phyloP scores from a whole-genome alignment of 2,113 vertebrate genomes.

The Alethe castanea region DNA sequence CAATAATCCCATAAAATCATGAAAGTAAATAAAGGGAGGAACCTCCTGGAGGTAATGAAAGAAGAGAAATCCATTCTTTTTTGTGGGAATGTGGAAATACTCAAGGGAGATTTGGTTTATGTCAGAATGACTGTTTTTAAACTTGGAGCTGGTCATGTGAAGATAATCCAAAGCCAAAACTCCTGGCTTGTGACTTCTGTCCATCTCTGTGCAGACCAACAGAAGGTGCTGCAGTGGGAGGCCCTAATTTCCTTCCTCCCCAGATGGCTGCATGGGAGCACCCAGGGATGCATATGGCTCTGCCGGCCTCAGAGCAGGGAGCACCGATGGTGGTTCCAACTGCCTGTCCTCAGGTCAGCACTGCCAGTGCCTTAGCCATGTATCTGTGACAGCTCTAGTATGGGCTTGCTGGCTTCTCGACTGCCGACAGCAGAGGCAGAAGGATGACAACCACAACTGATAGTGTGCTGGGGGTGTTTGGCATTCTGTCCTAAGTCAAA shows the following conservation, averaged over 20 bases:
- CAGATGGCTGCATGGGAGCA: background rate
- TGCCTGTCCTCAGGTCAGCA: background rate
- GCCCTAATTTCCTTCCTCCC: background rate
- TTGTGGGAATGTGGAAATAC: background rate
- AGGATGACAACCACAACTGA: background rate
- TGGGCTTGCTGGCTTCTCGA: background rate
- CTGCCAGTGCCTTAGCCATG: rapidly evolving
- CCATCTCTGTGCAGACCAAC: background rate
- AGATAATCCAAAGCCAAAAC: background rate
- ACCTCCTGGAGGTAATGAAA: background rate
- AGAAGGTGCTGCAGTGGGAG: background rate
- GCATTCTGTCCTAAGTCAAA: constrained; percentile 20
- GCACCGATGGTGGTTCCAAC: background rate
- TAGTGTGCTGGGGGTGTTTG: background rate
- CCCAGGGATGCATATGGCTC: background rate
- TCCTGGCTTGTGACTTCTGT: background rate
- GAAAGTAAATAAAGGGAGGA: background rate
- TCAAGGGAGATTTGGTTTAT: background rate
- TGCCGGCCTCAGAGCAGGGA: background rate
- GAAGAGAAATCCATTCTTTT: background rate
- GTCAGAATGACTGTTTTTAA: background rate
- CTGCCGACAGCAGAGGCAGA: background rate
- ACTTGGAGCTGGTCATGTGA: background rate
- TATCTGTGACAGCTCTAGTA: background rate
- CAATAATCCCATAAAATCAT: background rate